These are phyloP conservation scores for Pollenia griseotomentosa DNA, from an alignment of 2,888 invertebrate species.

Conservation along the genomic window DNA sequence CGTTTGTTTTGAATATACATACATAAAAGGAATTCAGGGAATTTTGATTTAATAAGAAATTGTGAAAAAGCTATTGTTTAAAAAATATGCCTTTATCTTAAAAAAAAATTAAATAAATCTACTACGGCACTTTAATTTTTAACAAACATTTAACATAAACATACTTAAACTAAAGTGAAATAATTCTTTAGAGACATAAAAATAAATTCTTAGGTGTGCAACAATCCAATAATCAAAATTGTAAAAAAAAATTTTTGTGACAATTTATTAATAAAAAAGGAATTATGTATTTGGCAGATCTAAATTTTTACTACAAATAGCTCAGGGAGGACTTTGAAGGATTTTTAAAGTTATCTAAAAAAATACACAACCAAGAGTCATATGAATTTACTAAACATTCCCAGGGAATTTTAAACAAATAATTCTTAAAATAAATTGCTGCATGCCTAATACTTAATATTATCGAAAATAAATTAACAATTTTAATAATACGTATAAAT, in stretches of 20 bases:
- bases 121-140: slow-evolving; percentile 57
- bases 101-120: slow-evolving; percentile 45
- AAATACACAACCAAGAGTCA: slow-evolving; percentile 24
- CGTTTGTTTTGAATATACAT: not conserved
- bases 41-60: not conserved
- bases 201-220: slow-evolving; percentile 62
- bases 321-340: slow-evolving; percentile 12
- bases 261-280: slow-evolving; percentile 3
- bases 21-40: not conserved
- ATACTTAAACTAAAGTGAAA: slow-evolving; percentile 55
- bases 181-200: slow-evolving; percentile 40
- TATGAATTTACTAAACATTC: slow-evolving; percentile 44
- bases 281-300: slow-evolving; percentile 42
- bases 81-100: slow-evolving; percentile 21
- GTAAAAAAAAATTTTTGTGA: not conserved
- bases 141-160: slow-evolving; percentile 52
- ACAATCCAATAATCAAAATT: slow-evolving; percentile 49
- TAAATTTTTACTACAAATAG: slow-evolving; percentile 56
- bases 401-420: slow-evolving; percentile 21
- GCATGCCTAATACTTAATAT: slow-evolving; percentile 60
- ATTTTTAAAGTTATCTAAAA: not conserved
- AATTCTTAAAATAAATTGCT: slow-evolving; percentile 46
- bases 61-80: not conserved
- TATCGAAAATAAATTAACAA: slow-evolving; percentile 25
- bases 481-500: not conserved